Evolutionary conservation across 2,113 vertebrate species (phyloP).

Genomic region (Lipophrys pholis): DNA sequence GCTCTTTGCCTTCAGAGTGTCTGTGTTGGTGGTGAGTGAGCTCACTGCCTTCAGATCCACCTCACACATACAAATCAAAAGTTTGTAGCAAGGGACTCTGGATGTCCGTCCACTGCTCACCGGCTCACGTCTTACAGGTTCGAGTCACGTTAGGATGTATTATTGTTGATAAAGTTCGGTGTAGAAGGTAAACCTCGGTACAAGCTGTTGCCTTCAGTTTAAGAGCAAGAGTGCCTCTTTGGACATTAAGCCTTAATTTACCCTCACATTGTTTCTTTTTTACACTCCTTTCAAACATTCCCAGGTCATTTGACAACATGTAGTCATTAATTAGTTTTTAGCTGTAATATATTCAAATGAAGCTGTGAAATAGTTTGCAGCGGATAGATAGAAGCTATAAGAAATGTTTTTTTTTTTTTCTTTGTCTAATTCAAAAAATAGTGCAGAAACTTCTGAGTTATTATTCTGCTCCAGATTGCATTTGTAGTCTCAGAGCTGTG

Average conservation of each 20-base stretch:
- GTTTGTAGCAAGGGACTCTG: neutral
- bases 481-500: constrained; percentile 2
- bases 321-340: neutral
- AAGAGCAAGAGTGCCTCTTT: constrained; percentile 11
- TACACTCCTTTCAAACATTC: constrained; percentile 33
- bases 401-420: constrained; percentile 2
- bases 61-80: constrained; percentile 3
- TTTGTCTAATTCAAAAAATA: neutral
- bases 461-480: neutral
- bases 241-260: constrained; percentile 19
- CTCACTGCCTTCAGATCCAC: constrained; percentile 10
- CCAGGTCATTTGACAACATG: neutral
- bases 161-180: constrained; percentile 27
- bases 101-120: neutral
- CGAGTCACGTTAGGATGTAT: constrained; percentile 1
- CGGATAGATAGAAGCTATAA: neutral
- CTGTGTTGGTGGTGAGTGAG: constrained; percentile 1
- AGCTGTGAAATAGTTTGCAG: neutral
- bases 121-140: neutral
- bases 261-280: neutral
- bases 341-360: neutral
- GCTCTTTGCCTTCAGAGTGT: neutral
- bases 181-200: constrained; percentile 30
- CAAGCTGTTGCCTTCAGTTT: constrained; percentile 14
- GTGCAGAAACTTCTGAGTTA: constrained; percentile 7